These are phyloP conservation scores for Acipenser ruthenus DNA, from an alignment of 2,797 vertebrate species.

Conservation along the genomic window DNA sequence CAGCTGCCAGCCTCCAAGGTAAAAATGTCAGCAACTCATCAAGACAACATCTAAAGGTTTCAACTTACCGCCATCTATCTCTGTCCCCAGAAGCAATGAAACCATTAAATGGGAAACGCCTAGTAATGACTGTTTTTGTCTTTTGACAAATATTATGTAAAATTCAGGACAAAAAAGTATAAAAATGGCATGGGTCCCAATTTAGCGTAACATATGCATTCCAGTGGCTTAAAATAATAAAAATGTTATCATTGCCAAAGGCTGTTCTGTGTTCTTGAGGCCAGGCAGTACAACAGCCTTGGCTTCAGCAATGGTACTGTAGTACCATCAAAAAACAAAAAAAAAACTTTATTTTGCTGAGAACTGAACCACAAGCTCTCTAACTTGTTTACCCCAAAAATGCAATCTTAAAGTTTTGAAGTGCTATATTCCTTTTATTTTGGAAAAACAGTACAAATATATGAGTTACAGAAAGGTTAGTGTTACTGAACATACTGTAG, in stretches of 20 bases:
- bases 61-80: constrained; percentile 53
- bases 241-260: constrained; percentile 6
- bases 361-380: too few relatives aligned
- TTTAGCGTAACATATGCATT: background rate
- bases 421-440: too few relatives aligned
- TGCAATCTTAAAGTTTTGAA: too few relatives aligned
- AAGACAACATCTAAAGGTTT: constrained; percentile 53
- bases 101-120: constrained; percentile 25
- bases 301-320: constrained; percentile 36
- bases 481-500: too few relatives aligned
- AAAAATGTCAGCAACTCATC: constrained; percentile 44
- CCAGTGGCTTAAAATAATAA: background rate
- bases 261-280: constrained; percentile 28
- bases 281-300: constrained; percentile 43
- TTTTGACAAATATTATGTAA: constrained; percentile 30
- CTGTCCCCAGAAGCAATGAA: constrained; percentile 50
- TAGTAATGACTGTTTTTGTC: constrained; percentile 33
- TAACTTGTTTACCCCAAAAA: too few relatives aligned
- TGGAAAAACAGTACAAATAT: too few relatives aligned
- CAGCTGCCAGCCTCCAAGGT: constrained; percentile 48
- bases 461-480: too few relatives aligned
- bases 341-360: too few relatives aligned
- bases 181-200: background rate
- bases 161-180: background rate
- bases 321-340: constrained; percentile 25